phyloP scores from a whole-genome alignment of 2,113 vertebrate genomes.

The Tinamus guttatus region DNA sequence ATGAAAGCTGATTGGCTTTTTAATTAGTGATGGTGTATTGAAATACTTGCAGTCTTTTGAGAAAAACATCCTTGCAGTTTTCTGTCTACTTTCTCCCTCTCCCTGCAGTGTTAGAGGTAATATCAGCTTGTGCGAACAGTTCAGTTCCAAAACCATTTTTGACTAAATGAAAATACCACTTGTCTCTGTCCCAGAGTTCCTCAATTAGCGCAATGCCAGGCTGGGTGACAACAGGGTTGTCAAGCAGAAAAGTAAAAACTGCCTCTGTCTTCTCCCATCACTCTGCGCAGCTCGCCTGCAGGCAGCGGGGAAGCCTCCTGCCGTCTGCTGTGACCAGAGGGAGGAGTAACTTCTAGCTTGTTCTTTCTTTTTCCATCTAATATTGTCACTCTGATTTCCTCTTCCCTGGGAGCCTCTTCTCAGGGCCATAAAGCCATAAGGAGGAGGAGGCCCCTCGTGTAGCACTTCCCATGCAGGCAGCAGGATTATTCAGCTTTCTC shows the following conservation, averaged over 20 bases:
- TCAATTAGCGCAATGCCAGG: fast-evolving
- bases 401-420: not conserved
- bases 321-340: not conserved
- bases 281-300: not conserved
- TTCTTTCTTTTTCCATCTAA: not conserved
- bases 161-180: not conserved
- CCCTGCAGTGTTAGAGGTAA: not conserved
- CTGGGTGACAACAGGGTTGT: not conserved
- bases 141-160: not conserved
- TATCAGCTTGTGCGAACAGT: not conserved
- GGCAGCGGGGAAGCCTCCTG: not conserved
- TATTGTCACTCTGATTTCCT: not conserved
- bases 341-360: not conserved
- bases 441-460: not conserved
- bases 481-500: not conserved
- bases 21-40: not conserved
- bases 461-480: not conserved
- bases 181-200: not conserved
- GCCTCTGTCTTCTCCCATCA: not conserved
- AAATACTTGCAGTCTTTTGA: not conserved
- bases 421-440: not conserved
- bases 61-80: not conserved
- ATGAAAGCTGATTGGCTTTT: constrained; percentile 22
- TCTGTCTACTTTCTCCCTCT: not conserved
- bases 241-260: not conserved